A percentile compares a stretch with the other conserved stretches of the same genome.
Conservation (phyloP, 2,797 vertebrate species). For the Otolemur crassicaudatus region DNA sequence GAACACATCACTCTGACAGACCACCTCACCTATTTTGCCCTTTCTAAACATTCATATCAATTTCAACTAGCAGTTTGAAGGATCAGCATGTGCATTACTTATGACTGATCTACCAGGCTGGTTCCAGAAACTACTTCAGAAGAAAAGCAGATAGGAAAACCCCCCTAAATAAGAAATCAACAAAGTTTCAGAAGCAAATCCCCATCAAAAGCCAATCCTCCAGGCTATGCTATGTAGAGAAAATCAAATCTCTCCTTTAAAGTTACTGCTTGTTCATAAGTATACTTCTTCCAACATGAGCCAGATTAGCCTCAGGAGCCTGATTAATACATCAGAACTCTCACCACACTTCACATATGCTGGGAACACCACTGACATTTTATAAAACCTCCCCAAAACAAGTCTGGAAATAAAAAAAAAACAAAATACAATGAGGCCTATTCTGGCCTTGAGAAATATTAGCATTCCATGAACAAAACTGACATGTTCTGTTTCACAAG, state of each 20-base stretch:
- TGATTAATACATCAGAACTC: neutral
- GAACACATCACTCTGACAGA: neutral
- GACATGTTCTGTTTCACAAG: neutral
- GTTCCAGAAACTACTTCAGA: neutral
- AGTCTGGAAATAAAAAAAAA: neutral
- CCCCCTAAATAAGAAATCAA: constrained; percentile 59
- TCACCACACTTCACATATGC: neutral
- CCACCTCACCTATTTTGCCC: neutral
- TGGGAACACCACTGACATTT: neutral
- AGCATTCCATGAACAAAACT: neutral
- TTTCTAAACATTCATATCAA: neutral
- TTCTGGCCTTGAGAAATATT: neutral
- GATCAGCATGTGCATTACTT: neutral
- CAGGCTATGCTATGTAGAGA: neutral
- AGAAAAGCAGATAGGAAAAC: constrained; percentile 16
- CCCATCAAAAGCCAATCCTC: neutral
- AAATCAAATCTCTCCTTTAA: neutral
- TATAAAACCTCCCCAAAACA: constrained; percentile 49
- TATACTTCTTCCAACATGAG: neutral
- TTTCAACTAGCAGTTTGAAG: neutral
- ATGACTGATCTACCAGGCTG: neutral
- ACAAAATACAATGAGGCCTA: constrained; percentile 1
- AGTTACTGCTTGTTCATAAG: neutral
- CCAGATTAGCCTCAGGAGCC: neutral
- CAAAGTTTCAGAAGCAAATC: neutral